phyloP scores from a whole-genome alignment of 2,888 invertebrate genomes.

The Vesta saturnalis region DNA sequence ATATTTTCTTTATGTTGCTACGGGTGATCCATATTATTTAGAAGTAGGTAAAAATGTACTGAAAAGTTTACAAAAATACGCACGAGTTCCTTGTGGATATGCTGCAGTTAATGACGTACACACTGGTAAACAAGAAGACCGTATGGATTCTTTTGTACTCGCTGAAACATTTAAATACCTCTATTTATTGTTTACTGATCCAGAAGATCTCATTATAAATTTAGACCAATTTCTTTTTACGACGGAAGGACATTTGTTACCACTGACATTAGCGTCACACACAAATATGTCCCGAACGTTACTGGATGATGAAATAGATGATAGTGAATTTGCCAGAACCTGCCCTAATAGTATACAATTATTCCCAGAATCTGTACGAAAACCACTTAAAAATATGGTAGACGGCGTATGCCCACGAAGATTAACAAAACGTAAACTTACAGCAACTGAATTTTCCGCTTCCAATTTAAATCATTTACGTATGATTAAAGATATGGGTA shows the following conservation, averaged over 20 bases:
- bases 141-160: constrained; percentile 98
- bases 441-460: constrained; percentile 76
- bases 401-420: constrained; percentile 80
- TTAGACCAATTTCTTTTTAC: constrained; percentile 90
- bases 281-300: constrained; percentile 65
- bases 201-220: constrained; percentile 82
- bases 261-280: constrained; percentile 79
- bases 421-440: constrained; percentile 69
- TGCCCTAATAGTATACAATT: constrained; percentile 88
- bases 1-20: constrained; percentile 95
- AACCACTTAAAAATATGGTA: constrained; percentile 86
- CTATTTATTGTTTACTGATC: constrained; percentile 91
- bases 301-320: constrained; percentile 67
- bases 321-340: constrained; percentile 70
- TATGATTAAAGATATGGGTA: constrained; percentile 93
- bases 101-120: constrained; percentile 97
- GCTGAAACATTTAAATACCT: constrained; percentile 99
- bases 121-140: constrained; percentile 81
- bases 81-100: constrained; percentile 95
- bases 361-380: constrained; percentile 84
- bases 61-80: constrained; percentile 87
- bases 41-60: constrained; percentile 91
- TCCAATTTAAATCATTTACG: constrained; percentile 88
- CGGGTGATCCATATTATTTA: constrained; percentile 94
- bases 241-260: constrained; percentile 95